Evolutionary conservation across 2,888 invertebrate genomes (phyloP), one percentile per base, ranked within the genome.

Genomic region (Troides aeacus): DNA sequence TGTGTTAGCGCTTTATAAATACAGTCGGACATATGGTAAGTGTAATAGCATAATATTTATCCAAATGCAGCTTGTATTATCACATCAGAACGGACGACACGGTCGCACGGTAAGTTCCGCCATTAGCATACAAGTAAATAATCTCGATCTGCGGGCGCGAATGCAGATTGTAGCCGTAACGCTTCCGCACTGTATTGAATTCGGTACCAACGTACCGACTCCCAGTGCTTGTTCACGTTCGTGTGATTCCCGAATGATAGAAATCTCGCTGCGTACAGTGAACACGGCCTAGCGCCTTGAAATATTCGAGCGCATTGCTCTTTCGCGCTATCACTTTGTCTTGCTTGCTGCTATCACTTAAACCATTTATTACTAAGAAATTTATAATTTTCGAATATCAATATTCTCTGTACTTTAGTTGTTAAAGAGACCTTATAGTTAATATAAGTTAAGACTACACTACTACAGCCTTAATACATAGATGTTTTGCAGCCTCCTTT

Each of bases 81-180:
- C 89, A 89, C 91, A 91, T 92, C 90, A 58, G 80, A 83, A 85
- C 83, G 77, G 74, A 78, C 76, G 76, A 78, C 75, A 78, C 82
- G 81, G 88, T 88, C 88, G 87, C 88, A 89, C 88, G 88, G 87
- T 87, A 88, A 89, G 86, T 85, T 85, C 81, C 83, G 71, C 81
- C 78, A 92, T 92, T 91, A 87, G 90, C 92, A 92, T 92, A 92
- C 90, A 92, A 90, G 90, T 83, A 88, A 58, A 87, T 87, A 87
- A 91, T 90, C 89, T 84, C 86, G 90, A 90, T 90, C 85, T 86
- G 78, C 81, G 81, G 79, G 81, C 83, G 83, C 85, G 81, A 81
- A 75, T 79, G 84, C 85, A 86, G 89, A 89, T 90, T 89, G 83
- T 85, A 79, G 84, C 81, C 80, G 83, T 83, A 79, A 79, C 81